Evolutionary conservation across 2,888 invertebrate species (phyloP).

Genomic region (Chymomyza caudatula): DNA sequence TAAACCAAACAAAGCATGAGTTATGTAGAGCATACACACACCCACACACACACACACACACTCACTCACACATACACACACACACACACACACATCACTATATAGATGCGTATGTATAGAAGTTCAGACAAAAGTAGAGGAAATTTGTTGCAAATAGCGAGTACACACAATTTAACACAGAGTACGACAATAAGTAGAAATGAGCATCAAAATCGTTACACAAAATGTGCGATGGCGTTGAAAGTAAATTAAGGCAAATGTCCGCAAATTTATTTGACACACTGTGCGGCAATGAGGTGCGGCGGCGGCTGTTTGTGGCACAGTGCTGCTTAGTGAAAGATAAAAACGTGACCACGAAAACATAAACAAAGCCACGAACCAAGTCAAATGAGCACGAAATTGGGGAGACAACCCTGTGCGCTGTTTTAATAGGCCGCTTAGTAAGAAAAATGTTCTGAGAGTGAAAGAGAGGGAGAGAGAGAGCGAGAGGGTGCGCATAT

Average conservation of each 20-base stretch:
- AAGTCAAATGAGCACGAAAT: conserved; percentile 27
- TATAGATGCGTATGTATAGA: not conserved
- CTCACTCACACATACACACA: too few species aligned
- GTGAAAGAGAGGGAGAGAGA: not conserved
- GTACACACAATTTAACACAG: not conserved
- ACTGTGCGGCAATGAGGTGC: not conserved
- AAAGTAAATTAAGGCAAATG: conserved; percentile 36
- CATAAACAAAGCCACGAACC: conserved; percentile 36
- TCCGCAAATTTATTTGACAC: conserved; percentile 41
- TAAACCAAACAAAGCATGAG: conserved; percentile 43
- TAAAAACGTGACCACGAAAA: conserved; percentile 70
- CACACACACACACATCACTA: too few species aligned
- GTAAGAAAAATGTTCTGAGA: conserved; percentile 15
- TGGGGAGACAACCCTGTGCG: conserved; percentile 10
- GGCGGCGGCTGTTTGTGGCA: not conserved
- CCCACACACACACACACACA: too few species aligned
- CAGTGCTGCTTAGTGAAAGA: conserved; percentile 43
- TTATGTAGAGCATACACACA: conserved; percentile 10
- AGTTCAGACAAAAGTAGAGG: not conserved
- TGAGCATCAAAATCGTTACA: not conserved
- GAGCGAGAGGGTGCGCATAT: conserved; percentile 12
- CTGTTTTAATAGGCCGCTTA: conserved; percentile 45
- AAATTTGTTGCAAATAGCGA: not conserved
- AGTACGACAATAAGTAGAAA: not conserved
- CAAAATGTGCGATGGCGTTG: conserved; percentile 11